These are phyloP conservation scores for Phaethon lepturus DNA, from an alignment of 2,113 vertebrate genomes.

Conservation along the genomic window DNA sequence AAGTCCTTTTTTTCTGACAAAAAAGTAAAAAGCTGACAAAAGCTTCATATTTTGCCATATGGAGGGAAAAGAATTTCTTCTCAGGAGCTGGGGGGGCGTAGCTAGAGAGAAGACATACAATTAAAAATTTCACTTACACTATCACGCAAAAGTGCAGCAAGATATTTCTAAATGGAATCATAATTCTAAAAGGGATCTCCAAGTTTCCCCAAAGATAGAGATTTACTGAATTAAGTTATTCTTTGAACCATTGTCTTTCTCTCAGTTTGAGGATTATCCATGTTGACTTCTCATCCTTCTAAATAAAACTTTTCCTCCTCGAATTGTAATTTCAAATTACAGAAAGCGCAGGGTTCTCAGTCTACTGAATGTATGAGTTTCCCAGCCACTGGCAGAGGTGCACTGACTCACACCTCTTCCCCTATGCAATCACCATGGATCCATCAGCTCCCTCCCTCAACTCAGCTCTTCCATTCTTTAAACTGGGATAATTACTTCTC, in stretches of 20 bases:
- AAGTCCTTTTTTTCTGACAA: neutral
- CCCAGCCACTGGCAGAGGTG: neutral
- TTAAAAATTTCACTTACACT: neutral
- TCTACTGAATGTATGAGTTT: neutral
- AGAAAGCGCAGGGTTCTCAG: neutral
- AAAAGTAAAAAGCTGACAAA: neutral
- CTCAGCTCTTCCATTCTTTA: neutral
- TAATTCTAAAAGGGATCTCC: neutral
- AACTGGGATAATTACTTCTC: neutral
- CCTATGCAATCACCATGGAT: rapidly evolving
- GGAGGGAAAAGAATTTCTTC: neutral
- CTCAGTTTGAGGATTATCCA: neutral
- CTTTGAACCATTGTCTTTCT: neutral
- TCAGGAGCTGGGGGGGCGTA: neutral
- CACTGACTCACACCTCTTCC: neutral
- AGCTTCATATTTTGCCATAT: neutral
- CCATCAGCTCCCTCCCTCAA: neutral
- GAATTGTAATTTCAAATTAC: neutral
- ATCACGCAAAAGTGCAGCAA: neutral
- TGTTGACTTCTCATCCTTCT: neutral
- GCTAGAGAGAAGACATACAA: neutral
- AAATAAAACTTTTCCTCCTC: neutral
- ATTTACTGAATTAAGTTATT: neutral
- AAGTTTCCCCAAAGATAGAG: neutral
- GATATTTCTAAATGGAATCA: neutral